These are phyloP conservation scores for Sebastes itinus DNA, from an alignment of 2,797 vertebrate genomes.

Conservation along the genomic window DNA sequence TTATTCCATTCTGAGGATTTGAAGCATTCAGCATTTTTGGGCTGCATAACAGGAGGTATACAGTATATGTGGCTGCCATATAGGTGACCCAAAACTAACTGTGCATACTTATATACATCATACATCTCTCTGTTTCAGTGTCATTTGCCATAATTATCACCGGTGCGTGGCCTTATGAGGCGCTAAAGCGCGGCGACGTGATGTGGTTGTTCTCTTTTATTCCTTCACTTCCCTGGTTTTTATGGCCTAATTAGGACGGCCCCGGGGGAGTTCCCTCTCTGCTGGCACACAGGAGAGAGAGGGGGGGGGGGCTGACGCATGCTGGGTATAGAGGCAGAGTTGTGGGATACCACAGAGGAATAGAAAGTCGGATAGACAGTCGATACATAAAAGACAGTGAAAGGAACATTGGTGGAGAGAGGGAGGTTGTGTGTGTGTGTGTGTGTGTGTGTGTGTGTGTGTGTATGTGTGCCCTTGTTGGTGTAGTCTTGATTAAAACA, in stretches of 20 bases:
- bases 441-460: neutral
- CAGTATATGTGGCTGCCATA: neutral
- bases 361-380: neutral
- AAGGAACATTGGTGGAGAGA: neutral
- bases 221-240: slow-evolving; percentile 57
- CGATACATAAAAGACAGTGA: neutral
- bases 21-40: neutral
- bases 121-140: slow-evolving; percentile 28
- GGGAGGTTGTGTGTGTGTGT: neutral
- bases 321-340: neutral
- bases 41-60: neutral
- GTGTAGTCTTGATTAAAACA: slow-evolving; percentile 46
- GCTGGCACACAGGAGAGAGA: slow-evolving; percentile 2
- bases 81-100: neutral
- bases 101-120: slow-evolving; percentile 5
- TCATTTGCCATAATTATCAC: slow-evolving; percentile 45
- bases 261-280: slow-evolving; percentile 32
- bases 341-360: neutral
- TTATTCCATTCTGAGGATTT: neutral
- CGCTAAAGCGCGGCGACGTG: slow-evolving; percentile 41
- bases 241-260: slow-evolving; percentile 64
- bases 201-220: slow-evolving; percentile 64
- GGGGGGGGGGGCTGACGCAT: neutral
- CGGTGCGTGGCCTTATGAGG: slow-evolving; percentile 31
- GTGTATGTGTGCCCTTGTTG: neutral